Base-by-base conservation (phyloP, 2,888 invertebrate genomes). In the Agrochola circellaris region DNA sequence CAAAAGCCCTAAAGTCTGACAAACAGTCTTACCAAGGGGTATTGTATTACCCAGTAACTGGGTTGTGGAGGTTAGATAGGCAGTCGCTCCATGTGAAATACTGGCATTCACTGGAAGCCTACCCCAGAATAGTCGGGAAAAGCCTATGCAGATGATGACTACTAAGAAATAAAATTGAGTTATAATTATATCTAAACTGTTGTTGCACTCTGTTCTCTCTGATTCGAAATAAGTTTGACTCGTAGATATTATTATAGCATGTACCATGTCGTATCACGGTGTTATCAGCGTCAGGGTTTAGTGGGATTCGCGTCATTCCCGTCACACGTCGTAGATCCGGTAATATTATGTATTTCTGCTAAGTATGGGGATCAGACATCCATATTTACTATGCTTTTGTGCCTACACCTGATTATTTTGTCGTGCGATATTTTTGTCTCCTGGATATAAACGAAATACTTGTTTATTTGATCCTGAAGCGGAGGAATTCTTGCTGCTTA, bases 261-360 rank as follows among this genome's bases (percentile, higher is more conserved):
- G 8, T 23, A 15, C 38, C 48, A 0, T 7, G 17, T 11, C 11
- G 60, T 26, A 54, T 45, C n/a, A 34, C 17, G 72, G 51, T 45
- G 61, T 56, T 45, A 38, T 34, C 75, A 30, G 76, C 26, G 20
- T 13, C 54, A 77, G 34, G 54, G 51, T 3, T 77, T n/a, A 73
- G 9, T 11, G 34, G 45, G 42, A 26, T 38, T 34, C 81, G 73
- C 54, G 73, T 23, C 34, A 0, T 20, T 13, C 42, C 51, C 54
- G 7, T 17, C 26, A 15, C 38, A 3, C 8, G 34, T 26, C 30
- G 23, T 42, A n/a, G 38, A 48, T 56, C 62, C 62, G 7, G 17
- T 42, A n/a, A 54, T 73, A 5, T 26, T 6, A 30, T 23, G 73
- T 38, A 20, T 54, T 48, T n/a, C 15, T n/a, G 26, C 26, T 51